These are phyloP conservation scores for Rhaphigaster nebulosa DNA, from an alignment of 2,888 invertebrate species.

Conservation along the genomic window DNA sequence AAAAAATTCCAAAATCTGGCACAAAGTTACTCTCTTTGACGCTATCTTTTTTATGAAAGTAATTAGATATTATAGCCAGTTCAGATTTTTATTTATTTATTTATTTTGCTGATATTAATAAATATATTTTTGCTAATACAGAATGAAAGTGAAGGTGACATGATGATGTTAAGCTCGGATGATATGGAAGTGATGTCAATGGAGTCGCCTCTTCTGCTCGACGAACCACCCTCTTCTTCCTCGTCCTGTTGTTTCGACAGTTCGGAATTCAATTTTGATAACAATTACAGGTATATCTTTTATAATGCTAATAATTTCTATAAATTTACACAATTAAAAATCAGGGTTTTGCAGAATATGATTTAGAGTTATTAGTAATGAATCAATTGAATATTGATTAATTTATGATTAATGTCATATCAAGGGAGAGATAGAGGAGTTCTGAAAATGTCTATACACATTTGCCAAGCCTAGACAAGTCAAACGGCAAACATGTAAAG, in stretches of 20 bases:
- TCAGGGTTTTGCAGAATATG: too few relatives aligned
- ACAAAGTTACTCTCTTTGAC: too few relatives aligned
- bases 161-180: conserved; percentile 71
- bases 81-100: not conserved
- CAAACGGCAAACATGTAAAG: too few relatives aligned
- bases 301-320: not conserved
- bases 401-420: too few relatives aligned
- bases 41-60: too few relatives aligned
- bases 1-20: too few relatives aligned
- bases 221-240: conserved; percentile 76
- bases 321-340: too few relatives aligned
- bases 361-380: too few relatives aligned
- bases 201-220: conserved; percentile 77
- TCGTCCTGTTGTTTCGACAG: conserved; percentile 67
- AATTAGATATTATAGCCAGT: not conserved
- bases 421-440: too few relatives aligned
- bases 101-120: not conserved
- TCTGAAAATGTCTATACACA: too few relatives aligned
- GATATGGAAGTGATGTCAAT: conserved; percentile 75
- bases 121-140: conserved; percentile 67
- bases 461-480: too few relatives aligned
- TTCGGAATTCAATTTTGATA: conserved; percentile 73
- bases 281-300: conserved; percentile 78
- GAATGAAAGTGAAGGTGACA: conserved; percentile 83
- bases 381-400: too few relatives aligned